Conservation (phyloP, 2,888 invertebrate species). For the Empis stercorea region DNA sequence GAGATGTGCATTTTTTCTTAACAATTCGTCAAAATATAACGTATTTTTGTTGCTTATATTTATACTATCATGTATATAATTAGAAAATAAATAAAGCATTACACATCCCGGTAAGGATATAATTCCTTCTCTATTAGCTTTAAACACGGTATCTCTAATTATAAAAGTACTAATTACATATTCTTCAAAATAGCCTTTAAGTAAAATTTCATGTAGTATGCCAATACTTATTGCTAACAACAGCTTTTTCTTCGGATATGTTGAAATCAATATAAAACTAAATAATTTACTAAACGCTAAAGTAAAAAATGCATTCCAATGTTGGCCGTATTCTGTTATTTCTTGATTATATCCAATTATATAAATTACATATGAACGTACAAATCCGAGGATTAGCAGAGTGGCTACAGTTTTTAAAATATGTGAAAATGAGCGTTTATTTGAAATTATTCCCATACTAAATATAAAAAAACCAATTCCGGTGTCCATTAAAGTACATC, state of each 20-base stretch:
- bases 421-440: too few species aligned
- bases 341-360: constrained; percentile 68
- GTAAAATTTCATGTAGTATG: constrained; percentile 48
- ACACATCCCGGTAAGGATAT: constrained; percentile 69
- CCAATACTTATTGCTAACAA: constrained; percentile 38
- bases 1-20: background rate
- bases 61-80: constrained; percentile 33
- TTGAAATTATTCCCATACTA: constrained; percentile 47
- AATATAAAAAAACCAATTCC: constrained; percentile 77
- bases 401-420: constrained; percentile 18
- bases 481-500: constrained; percentile 81
- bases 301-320: constrained; percentile 96
- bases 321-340: constrained; percentile 81
- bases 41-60: background rate
- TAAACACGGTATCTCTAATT: constrained; percentile 45
- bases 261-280: constrained; percentile 38
- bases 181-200: constrained; percentile 45
- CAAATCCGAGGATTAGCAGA: constrained; percentile 44
- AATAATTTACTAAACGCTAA: constrained; percentile 64
- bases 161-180: constrained; percentile 50
- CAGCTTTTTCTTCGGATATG: background rate
- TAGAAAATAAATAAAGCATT: constrained; percentile 60
- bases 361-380: constrained; percentile 44
- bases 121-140: constrained; percentile 80
- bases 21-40: background rate